Evolutionary conservation across 1,140 invertebrate species (phyloP), one percentile per base, ranked within the genome.

Genomic region (Drosophila elegans): DNA sequence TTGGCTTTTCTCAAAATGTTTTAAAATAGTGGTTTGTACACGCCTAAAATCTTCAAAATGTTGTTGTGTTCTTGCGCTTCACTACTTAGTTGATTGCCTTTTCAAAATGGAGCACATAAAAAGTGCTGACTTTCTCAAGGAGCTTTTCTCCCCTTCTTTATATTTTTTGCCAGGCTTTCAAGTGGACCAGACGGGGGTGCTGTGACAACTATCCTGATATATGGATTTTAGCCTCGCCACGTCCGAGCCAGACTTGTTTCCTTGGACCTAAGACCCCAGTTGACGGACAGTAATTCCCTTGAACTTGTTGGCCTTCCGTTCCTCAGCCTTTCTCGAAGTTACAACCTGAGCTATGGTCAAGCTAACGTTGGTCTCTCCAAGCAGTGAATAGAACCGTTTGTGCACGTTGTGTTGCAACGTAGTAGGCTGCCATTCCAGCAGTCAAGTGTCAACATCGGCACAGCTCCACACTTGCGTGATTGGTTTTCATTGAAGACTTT

Each of bases 261-360:
- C 38, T 42, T 51, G 54, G 48, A 62, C 51, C 42, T 85, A 85
- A 85, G 77, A 66, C 69, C 74, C 13, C 69, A 67, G 48, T 78
- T 89, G 80, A 89, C 46, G 49, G 84, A 84, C 84, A 90, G 56
- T 81, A 84, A 89, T 78, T 55, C 74, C 56, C 52, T 61, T 48
- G 38, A 72, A 38, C 25, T 60, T 42, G 16, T n/a, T 59, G 38
- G 38, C 60, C 54, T 32, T 59, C 38, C n/a, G 13, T 25, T 32
- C 57, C 39, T 38, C 38, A 39, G 29, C 27, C 10, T 39, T 64
- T 38, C 16, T 3, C 7, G 10, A n/a, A n/a, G 25, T 38, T 39
- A 25, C 34, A 13, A 64, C 34, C 36, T 41, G 27, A 29, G 13
- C n/a, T 25, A 11, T 12, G 61, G 13, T 25, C 34, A 48, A 49